A percentile compares a stretch with the other conserved stretches of the same genome.
These are phyloP conservation scores for Drosophila watanabei DNA, from an alignment of 1,140 invertebrate species.

Conservation along the genomic window DNA sequence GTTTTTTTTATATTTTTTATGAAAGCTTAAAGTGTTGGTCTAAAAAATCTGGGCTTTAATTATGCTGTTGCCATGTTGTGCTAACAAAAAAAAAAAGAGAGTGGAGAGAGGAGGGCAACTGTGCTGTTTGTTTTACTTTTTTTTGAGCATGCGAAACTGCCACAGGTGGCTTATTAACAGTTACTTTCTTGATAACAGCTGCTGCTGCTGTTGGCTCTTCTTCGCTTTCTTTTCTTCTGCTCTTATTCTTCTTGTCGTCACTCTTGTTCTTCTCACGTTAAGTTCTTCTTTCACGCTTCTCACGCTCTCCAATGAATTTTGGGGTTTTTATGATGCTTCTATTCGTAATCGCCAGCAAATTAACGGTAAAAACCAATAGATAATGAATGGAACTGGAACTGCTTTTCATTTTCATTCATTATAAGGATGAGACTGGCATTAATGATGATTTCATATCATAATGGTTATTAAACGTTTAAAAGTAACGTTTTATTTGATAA, in stretches of 20 bases:
- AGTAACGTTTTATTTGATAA: too few relatives aligned
- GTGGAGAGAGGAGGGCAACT: constrained; percentile 6
- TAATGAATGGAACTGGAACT: background rate
- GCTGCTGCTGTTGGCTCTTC: constrained; percentile 14
- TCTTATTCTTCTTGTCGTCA: constrained; percentile 6
- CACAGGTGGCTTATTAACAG: constrained; percentile 61
- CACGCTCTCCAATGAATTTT: constrained; percentile 27
- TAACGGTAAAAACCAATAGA: constrained; percentile 24
- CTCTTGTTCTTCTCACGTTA: constrained; percentile 14
- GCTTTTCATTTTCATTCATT: constrained; percentile 27
- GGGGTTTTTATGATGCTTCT: background rate
- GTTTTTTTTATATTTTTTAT: background rate
- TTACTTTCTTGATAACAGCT: constrained; percentile 59
- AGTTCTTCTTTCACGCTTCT: constrained; percentile 33
- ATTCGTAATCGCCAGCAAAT: constrained; percentile 24
- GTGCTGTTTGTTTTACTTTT: constrained; percentile 36
- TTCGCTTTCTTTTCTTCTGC: constrained; percentile 14
- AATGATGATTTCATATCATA: background rate
- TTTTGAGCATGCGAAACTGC: constrained; percentile 46
- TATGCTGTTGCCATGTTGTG: constrained; percentile 29
- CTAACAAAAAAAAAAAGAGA: constrained; percentile 8
- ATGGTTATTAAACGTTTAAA: background rate
- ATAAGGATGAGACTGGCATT: background rate
- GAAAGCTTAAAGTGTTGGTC: background rate
- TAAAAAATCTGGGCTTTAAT: constrained; percentile 14